A percentile compares a stretch with the other conserved stretches of the same genome.
phyloP scores from a whole-genome alignment of 1,140 invertebrate species.

The Pseudomyrmex dendroicus region DNA sequence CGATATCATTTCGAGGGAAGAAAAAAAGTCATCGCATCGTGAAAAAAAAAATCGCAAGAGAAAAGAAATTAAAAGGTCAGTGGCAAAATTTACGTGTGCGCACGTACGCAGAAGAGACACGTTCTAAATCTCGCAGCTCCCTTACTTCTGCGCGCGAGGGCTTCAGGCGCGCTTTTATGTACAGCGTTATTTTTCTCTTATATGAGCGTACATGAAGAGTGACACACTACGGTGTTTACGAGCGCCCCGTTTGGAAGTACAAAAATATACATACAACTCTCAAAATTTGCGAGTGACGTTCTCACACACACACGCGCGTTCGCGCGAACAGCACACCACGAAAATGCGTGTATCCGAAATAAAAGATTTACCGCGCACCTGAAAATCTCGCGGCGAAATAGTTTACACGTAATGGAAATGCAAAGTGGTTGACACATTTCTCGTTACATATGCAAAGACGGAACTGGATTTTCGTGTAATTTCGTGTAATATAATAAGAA shows the following conservation, averaged over 20 bases:
- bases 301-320: background rate
- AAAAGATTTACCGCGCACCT: conserved; percentile 36
- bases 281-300: conserved; percentile 42
- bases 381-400: conserved; percentile 18
- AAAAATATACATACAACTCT: conserved; percentile 60
- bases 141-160: conserved; percentile 21
- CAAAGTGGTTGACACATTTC: conserved; percentile 20
- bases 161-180: conserved; percentile 51
- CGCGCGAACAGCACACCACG: background rate
- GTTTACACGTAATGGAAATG: conserved; percentile 30
- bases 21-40: no score
- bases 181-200: conserved; percentile 69
- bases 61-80: background rate
- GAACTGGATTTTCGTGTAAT: background rate
- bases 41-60: background rate
- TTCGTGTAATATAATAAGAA: no score
- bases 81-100: background rate
- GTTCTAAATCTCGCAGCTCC: background rate
- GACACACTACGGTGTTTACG: conserved; percentile 68
- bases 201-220: conserved; percentile 58
- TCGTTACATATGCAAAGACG: background rate
- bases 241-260: conserved; percentile 38
- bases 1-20: no score
- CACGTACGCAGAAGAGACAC: background rate
- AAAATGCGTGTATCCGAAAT: conserved; percentile 9